A percentile compares a stretch with the other conserved stretches of the same genome.
phyloP scores from a whole-genome alignment of 2,797 vertebrate species.

The Ciconia nigra region DNA sequence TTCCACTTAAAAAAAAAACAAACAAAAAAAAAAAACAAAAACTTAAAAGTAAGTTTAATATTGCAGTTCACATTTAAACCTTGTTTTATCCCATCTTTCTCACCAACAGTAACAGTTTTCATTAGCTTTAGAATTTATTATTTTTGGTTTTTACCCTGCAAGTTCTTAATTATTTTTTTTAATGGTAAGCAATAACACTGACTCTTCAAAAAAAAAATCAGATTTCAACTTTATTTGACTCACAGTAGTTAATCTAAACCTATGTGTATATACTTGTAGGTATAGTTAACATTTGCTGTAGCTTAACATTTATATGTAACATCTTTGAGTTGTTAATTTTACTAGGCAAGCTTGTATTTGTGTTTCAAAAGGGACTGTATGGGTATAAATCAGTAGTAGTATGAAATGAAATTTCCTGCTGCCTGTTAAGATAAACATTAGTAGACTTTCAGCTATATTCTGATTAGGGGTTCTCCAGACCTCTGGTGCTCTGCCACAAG shows the following conservation, averaged over 20 bases:
- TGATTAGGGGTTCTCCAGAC: not conserved
- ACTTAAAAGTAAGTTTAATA: not conserved
- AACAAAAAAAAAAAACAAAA: not conserved
- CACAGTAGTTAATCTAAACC: not conserved
- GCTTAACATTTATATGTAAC: not conserved
- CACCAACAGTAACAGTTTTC: not conserved
- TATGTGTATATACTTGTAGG: not conserved
- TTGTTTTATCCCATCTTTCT: not conserved
- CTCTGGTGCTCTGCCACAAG: not conserved
- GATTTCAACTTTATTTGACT: not conserved
- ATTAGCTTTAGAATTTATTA: not conserved
- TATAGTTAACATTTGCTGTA: not conserved
- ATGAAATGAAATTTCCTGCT: not conserved
- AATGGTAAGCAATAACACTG: not conserved
- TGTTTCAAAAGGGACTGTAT: not conserved
- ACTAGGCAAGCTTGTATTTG: not conserved
- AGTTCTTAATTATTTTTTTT: not conserved
- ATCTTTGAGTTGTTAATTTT: not conserved
- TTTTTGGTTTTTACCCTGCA: not conserved
- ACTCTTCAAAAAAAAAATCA: not conserved
- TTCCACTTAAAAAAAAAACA: not conserved
- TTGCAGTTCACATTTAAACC: not conserved
- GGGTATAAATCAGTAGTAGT: not conserved
- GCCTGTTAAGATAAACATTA: not conserved
- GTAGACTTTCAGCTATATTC: not conserved